Evolutionary conservation across 2,113 vertebrate genomes (phyloP).

Genomic region (Cyphomyrus plagiostoma): DNA sequence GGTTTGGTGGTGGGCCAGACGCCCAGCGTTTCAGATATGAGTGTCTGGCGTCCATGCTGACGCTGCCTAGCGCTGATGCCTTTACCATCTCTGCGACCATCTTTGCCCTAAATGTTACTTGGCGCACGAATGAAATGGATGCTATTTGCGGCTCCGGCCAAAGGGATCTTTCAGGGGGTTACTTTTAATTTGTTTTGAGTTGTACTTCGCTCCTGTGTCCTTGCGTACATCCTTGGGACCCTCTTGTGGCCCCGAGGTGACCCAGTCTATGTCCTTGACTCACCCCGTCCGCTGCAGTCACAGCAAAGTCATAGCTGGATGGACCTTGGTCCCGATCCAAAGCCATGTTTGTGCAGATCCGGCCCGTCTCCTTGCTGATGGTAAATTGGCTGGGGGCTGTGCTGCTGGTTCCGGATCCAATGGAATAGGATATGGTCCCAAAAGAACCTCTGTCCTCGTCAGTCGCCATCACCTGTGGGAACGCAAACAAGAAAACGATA

Average conservation of each 20-base stretch:
- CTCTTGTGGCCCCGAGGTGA: background rate
- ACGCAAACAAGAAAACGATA: background rate
- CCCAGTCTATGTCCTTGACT: slow-evolving; percentile 39
- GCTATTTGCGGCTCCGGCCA: background rate
- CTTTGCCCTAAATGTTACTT: background rate
- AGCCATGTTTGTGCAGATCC: slow-evolving; percentile 72
- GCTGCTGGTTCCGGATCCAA: slow-evolving; percentile 69
- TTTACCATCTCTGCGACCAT: slow-evolving; percentile 36
- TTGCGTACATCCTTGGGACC: background rate
- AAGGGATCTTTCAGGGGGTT: background rate
- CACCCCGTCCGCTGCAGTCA: slow-evolving; percentile 88
- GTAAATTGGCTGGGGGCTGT: slow-evolving; percentile 65
- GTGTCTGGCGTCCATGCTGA: background rate
- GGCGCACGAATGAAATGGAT: background rate
- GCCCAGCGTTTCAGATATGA: background rate
- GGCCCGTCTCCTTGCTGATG: slow-evolving; percentile 73
- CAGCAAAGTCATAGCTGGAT: slow-evolving; percentile 74
- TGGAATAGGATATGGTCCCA: slow-evolving; percentile 74
- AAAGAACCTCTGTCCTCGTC: slow-evolving; percentile 83
- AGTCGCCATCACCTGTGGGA: slow-evolving; percentile 69
- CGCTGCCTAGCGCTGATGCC: slow-evolving; percentile 33
- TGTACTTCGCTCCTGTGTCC: background rate
- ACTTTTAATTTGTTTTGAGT: slow-evolving; percentile 14
- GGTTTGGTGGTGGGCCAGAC: background rate
- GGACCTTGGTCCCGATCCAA: slow-evolving; percentile 80